Evolutionary conservation across 2,113 vertebrate genomes (phyloP), one percentile per base, ranked within the genome.

Genomic region (Pao palembangensis): DNA sequence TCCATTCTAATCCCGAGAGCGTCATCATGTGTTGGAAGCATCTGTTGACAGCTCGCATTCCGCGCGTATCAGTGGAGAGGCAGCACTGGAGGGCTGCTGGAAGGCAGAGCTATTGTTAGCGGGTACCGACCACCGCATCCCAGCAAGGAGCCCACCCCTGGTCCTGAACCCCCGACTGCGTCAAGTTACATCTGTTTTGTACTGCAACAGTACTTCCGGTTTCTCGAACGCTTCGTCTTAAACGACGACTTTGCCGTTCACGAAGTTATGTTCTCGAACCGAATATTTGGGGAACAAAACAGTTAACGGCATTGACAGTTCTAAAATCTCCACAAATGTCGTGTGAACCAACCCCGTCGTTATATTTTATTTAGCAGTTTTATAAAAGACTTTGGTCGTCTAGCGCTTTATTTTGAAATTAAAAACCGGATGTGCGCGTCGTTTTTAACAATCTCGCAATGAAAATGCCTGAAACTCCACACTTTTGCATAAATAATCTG

Each of bases 41-140:
- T 95, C 95, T 96, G 95, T 95, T 95, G 95, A 97, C 95, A 98
- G 93, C 86, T 91, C 75, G 88, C 95, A 98, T 96, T 91, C 93
- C 94, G 76, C 11, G 83, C 92, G 87, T 95, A 94, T 94, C 94
- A 93, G 84, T 76, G 83, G 92, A 91, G 92, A 89, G 91, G 91
- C 93, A 92, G 61, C 67, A 90, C 91, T 90, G 84, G 58, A 90
- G 91, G 91, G 88, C 81, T 82, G 66, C 78, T 71, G 83, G 67
- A 78, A 69, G 63, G 66, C 50, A 41, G 50, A 14, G 80, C 89
- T 92, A 91, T 92, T 91, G 89, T 92, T 92, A 87, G 89, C 54
- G 55, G 86, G 81, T 87, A 87, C 88, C 92, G 90, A 31, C 2
- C 17, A 91, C 64, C 60, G 69, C 92, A 89, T 90, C 91, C 84